Percentiles rank a stretch among this genome's conserved stretches.
Evolutionary conservation across 2,888 invertebrate species (phyloP).

Genomic region (Cheilosia vulpina): DNA sequence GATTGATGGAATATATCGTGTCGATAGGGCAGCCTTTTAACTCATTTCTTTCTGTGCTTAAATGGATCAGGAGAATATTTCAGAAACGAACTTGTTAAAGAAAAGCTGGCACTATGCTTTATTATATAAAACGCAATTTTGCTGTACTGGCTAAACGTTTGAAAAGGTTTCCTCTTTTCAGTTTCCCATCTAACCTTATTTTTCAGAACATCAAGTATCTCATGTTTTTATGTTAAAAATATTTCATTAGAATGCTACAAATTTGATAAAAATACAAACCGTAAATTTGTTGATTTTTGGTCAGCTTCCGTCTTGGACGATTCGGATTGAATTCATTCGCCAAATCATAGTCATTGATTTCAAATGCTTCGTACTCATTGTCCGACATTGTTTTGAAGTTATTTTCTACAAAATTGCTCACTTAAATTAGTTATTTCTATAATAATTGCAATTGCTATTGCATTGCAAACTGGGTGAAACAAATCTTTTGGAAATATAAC

Average conservation of each 20-base stretch:
- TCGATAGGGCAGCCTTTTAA: too few species aligned
- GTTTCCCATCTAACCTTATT: background rate
- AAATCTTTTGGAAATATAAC: background rate
- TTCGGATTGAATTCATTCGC: constrained; percentile 96
- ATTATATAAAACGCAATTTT: background rate
- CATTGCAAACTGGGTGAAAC: too few species aligned
- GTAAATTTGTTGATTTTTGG: constrained; percentile 96
- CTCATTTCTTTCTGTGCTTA: too few species aligned
- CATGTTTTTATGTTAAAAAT: too few species aligned
- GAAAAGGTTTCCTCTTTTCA: background rate
- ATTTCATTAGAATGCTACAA: background rate
- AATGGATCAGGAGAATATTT: too few species aligned
- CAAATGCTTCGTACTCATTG: constrained; percentile 95
- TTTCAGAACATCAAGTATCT: background rate
- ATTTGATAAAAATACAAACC: constrained; percentile 85
- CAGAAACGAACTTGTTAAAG: too few species aligned
- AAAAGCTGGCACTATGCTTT: too few species aligned
- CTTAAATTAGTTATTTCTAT: too few species aligned
- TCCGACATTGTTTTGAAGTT: constrained; percentile 80
- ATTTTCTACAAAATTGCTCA: background rate
- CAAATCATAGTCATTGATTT: constrained; percentile 97
- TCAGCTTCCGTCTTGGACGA: constrained; percentile 88
- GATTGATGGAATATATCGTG: too few species aligned
- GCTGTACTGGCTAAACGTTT: background rate
- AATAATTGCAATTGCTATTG: too few species aligned